A percentile compares a stretch with the other conserved stretches of the same genome.
Conservation (phyloP, 1,140 invertebrate species). For the Trissolcus basalis region DNA sequence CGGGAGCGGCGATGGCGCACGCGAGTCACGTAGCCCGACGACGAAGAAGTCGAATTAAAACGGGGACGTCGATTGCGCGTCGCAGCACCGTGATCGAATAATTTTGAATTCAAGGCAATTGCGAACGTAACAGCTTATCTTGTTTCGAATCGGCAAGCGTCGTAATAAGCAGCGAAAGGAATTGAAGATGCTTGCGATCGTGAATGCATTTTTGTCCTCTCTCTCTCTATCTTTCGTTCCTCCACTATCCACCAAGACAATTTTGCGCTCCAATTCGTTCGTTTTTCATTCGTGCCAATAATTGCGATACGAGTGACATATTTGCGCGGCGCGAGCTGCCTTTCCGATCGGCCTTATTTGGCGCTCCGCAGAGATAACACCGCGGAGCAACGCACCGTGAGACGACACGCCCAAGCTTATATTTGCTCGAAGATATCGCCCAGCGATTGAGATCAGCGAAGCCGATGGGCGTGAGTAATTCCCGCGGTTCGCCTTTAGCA, state of each 20-base stretch:
- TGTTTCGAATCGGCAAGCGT: slow-evolving; percentile 18
- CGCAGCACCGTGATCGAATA: slow-evolving; percentile 39
- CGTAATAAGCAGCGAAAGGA: slow-evolving; percentile 22
- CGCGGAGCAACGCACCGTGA: slow-evolving; percentile 18
- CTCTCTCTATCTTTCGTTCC: background rate
- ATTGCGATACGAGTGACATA: slow-evolving; percentile 3
- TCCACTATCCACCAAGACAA: background rate
- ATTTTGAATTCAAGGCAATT: slow-evolving; percentile 40
- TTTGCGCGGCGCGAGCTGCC: background rate
- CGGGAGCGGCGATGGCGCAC: slow-evolving; percentile 27
- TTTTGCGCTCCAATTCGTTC: background rate
- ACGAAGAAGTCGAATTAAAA: slow-evolving; percentile 57
- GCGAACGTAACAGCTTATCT: slow-evolving; percentile 25
- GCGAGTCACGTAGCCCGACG: slow-evolving; percentile 51
- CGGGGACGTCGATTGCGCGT: slow-evolving; percentile 37
- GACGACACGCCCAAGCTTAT: slow-evolving; percentile 24
- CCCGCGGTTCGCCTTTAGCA: slow-evolving; percentile 57
- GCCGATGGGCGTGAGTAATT: slow-evolving; percentile 64
- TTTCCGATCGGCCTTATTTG: slow-evolving; percentile 17
- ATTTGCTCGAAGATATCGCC: slow-evolving; percentile 19
- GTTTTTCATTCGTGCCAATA: background rate
- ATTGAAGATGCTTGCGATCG: too few relatives aligned
- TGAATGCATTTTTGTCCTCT: background rate
- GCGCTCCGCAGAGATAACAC: slow-evolving; percentile 13
- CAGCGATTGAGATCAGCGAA: slow-evolving; percentile 51